Conservation (phyloP, 2,888 invertebrate species). For the Pseudanteris insignis region DNA sequence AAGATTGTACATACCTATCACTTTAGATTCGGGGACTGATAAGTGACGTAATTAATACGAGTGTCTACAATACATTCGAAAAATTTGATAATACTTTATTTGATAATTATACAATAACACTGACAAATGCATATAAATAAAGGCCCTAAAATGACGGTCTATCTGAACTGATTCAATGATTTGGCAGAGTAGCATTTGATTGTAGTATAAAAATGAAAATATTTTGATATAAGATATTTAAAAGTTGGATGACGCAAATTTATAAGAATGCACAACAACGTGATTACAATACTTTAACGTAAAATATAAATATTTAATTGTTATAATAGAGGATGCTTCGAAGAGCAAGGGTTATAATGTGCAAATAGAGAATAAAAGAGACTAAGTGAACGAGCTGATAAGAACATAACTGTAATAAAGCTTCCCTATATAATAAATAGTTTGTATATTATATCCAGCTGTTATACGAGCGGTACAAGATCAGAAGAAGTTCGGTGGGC, state of each 20-base stretch:
- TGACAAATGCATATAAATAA: conserved; percentile 15
- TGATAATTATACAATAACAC: conserved; percentile 23
- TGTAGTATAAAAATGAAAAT: conserved; percentile 20
- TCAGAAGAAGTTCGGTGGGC: conserved; percentile 59
- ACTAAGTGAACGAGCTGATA: background rate
- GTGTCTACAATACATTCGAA: conserved; percentile 29
- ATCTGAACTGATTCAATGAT: conserved; percentile 3
- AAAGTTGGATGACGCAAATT: background rate
- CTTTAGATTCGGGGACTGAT: conserved; percentile 32
- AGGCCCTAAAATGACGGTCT: conserved; percentile 21
- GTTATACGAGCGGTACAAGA: conserved; percentile 59
- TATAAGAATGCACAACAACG: background rate
- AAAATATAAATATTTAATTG: background rate
- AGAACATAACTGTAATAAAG: conserved; percentile 3
- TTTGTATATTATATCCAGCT: conserved; percentile 7
- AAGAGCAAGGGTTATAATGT: conserved; percentile 7
- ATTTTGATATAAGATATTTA: no score
- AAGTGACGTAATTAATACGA: conserved; percentile 34
- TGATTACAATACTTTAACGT: conserved; percentile 2
- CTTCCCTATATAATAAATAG: conserved; percentile 14
- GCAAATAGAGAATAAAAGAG: conserved; percentile 5
- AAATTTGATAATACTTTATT: conserved; percentile 38
- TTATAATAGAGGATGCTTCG: conserved; percentile 4
- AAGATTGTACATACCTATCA: conserved; percentile 48
- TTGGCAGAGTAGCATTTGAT: conserved; percentile 35